phyloP scores from a whole-genome alignment of 2,113 vertebrate species.

The Bujurquina vittata region DNA sequence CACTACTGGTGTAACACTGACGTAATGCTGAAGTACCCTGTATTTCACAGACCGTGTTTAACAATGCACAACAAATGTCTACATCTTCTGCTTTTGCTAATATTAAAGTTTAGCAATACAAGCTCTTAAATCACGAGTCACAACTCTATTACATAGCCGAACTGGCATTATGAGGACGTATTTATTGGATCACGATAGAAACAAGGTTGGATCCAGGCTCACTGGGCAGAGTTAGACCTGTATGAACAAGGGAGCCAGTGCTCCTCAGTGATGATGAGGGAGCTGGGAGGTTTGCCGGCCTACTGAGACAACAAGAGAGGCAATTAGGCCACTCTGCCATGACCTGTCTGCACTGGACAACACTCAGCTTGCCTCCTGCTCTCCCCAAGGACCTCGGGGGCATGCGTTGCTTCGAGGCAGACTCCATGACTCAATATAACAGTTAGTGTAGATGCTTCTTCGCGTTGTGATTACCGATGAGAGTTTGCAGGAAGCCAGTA shows the following conservation, averaged over 20 bases:
- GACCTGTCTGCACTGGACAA: conserved; percentile 65
- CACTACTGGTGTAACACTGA: conserved; percentile 57
- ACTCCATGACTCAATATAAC: conserved; percentile 45
- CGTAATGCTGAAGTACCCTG: conserved; percentile 66
- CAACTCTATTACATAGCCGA: neutral
- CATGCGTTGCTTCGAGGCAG: conserved; percentile 35
- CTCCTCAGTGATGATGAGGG: conserved; percentile 55
- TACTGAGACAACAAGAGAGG: conserved; percentile 70
- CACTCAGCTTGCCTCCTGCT: conserved; percentile 36
- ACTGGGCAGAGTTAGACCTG: conserved; percentile 40
- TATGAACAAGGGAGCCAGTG: conserved; percentile 38
- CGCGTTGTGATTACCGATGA: neutral
- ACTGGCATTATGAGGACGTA: conserved; percentile 21
- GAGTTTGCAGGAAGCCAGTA: neutral
- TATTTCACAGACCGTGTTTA: conserved; percentile 25
- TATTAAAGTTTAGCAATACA: conserved; percentile 1
- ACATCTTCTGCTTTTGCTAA: neutral
- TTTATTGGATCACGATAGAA: conserved; percentile 25
- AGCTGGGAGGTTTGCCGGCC: conserved; percentile 56
- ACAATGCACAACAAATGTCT: neutral
- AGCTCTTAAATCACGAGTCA: neutral
- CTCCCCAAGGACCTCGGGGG: conserved; percentile 45
- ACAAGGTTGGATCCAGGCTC: conserved; percentile 17
- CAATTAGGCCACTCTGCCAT: conserved; percentile 74
- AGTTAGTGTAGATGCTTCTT: conserved; percentile 22